Evolutionary conservation across 37 sponge, comb jelly and placozoan species (phyloP), one percentile per base, ranked within the genome.

Genomic region (Cliona cf. orientalis): DNA sequence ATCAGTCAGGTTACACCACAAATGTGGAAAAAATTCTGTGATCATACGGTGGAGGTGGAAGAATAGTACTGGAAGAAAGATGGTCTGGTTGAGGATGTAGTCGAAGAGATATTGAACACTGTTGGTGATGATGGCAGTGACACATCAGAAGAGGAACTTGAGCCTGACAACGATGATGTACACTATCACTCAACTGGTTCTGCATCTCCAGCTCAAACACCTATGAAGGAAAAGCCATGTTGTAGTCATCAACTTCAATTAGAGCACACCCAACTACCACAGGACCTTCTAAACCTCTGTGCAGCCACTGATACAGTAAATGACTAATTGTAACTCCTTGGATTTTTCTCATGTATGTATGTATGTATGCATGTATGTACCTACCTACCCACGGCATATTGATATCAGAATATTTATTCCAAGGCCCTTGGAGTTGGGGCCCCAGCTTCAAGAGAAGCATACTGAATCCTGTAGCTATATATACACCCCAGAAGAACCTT

Each of bases 11-110:
- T 71, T 33, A 71, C 45, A 46, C 73, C 74, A 45, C 28, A 42
- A 4, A 73, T 46, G 74, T 73, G 74, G 74, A 42, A 29, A 56
- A 42, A 73, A 14, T 46, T 46, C 31, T 73, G 74, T 73, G 26
- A 46, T 6, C 74, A 73, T 45, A 36, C 34, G 6, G 46, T n/a
- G 53, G 37, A 71, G 37, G 32, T 46, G 11, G 73, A 71, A 45
- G 49, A 71, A 42, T 49, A 73, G 63, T 62, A 73, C 14, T 45
- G n/a, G n/a, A 36, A 73, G 31, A 45, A 7, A 6, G 53, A 73
- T 42, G 43, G 46, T 45, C 7, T 42, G 4, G 56, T 45, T 6
- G 46, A 73, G 56, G 56, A 73, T 73, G 55, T 7, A 25, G 74
- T 45, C n/a, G 74, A 46, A 23, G 74, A 73, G 61, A 37, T 74